Base-by-base conservation (phyloP, 2,113 vertebrate genomes). In the Larimichthys polyactis region DNA sequence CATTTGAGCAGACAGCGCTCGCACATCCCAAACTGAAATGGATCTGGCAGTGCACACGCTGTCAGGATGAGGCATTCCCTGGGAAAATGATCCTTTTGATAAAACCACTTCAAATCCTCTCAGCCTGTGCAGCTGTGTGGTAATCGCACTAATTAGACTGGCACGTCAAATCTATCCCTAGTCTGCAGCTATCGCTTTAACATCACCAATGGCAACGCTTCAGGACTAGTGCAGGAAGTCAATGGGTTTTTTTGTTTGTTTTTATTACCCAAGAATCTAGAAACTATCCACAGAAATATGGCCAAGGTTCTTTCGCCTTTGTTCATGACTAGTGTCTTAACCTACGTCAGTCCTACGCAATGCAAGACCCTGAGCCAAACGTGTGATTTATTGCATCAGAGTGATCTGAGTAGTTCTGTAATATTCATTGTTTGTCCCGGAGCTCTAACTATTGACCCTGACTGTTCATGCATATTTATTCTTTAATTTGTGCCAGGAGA, bases 101-200 rank as follows among this genome's bases (percentile, higher is more conserved):
- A 96, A 96, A 96, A 95, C 93, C 94, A 94, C 92, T 95, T 94
- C 74, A 95, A 95, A 96, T 95, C 94, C 96, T 96, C 95, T 96
- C 94, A 94, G 95, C 94, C 94, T 95, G 95, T 83, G 95, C 96
- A 96, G 95, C 96, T 96, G 96, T 81, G 90, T 94, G 94, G 95
- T 97, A 97, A 98, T 97, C 96, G 96, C 90, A 96, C 96, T 98
- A 97, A 98, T 98, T 97, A 97, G 96, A 95, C 95, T 85, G 91
- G 94, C 94, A 91, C 89, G 94, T 96, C 93, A 93, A 95, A 94
- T 93, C 91, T 29, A 70, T 66, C 73, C 67, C 48, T 9, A 2
- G 52, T 65, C 81, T 66, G 17, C 71, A 78, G 75, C 64, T 63
- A 77, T 78, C 57, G 44, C 78, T 74, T 78, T 27, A 65, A 49